These are phyloP conservation scores for Argynnis bischoffii DNA, from an alignment of 2,888 invertebrate species.

Conservation along the genomic window DNA sequence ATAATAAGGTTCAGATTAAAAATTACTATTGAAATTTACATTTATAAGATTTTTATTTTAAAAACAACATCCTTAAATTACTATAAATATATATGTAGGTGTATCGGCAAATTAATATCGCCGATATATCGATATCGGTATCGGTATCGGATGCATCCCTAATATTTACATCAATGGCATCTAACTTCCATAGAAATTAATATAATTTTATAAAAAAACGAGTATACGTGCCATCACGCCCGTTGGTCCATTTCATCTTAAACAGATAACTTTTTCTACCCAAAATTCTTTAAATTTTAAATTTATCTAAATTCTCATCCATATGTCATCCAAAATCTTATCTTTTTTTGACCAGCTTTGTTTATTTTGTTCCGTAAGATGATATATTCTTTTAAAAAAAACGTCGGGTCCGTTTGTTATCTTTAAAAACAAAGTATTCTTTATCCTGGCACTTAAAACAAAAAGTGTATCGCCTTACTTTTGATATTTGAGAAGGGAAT, in stretches of 20 bases:
- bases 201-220: background rate
- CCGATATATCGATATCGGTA: too few species aligned
- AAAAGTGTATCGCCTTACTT: constrained; percentile 37
- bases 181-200: too few species aligned
- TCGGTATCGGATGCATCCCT: too few species aligned
- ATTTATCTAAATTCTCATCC: constrained; percentile 9
- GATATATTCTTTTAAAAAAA: constrained; percentile 32
- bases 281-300: constrained; percentile 6
- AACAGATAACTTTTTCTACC: constrained; percentile 7
- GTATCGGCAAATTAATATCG: too few species aligned
- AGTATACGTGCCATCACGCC: background rate
- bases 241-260: background rate
- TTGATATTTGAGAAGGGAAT: constrained; percentile 39
- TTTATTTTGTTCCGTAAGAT: constrained; percentile 12
- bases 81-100: too few species aligned
- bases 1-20: too few species aligned
- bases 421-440: constrained; percentile 29
- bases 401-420: constrained; percentile 32
- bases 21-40: too few species aligned
- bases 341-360: constrained; percentile 7
- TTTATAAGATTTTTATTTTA: too few species aligned
- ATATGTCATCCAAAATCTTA: constrained; percentile 17
- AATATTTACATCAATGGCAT: too few species aligned
- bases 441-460: constrained; percentile 33
- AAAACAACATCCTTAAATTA: too few species aligned